Evolutionary conservation across 2,888 invertebrate species (phyloP).

Genomic region (Callimorpha dominula): DNA sequence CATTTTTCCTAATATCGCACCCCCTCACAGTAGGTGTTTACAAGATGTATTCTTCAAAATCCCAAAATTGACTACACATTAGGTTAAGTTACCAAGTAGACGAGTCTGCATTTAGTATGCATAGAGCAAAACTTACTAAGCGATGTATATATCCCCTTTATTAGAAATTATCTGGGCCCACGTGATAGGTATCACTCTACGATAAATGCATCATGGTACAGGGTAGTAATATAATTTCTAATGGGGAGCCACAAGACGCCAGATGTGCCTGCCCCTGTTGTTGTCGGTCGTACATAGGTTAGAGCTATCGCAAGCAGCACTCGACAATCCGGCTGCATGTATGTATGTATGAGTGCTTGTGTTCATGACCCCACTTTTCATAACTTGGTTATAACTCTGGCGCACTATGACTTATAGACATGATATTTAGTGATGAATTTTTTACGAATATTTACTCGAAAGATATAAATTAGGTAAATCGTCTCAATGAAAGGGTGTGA

Average conservation of each 20-base stretch:
- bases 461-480: slow-evolving; percentile 33
- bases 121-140: slow-evolving; percentile 63
- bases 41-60: slow-evolving; percentile 55
- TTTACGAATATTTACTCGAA: slow-evolving; percentile 46
- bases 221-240: slow-evolving; percentile 53
- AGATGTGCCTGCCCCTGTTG: slow-evolving; percentile 77
- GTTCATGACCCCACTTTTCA: slow-evolving; percentile 35
- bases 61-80: slow-evolving; percentile 65
- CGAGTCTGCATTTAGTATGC: slow-evolving; percentile 79
- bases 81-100: slow-evolving; percentile 78
- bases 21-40: slow-evolving; percentile 35
- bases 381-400: slow-evolving; percentile 35
- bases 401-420: slow-evolving; percentile 17
- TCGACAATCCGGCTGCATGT: slow-evolving; percentile 34
- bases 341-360: slow-evolving; percentile 32
- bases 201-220: slow-evolving; percentile 39
- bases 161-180: slow-evolving; percentile 50
- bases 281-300: slow-evolving; percentile 31
- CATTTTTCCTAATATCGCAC: slow-evolving; percentile 35
- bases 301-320: slow-evolving; percentile 6
- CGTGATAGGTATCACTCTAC: slow-evolving; percentile 20
- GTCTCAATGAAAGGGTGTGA: slow-evolving; percentile 53
- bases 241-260: slow-evolving; percentile 63
- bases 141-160: slow-evolving; percentile 49
- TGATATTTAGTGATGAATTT: slow-evolving; percentile 46